Evolutionary conservation across 2,797 vertebrate genomes (phyloP).

Genomic region (Sebastiscus albofasciatus): DNA sequence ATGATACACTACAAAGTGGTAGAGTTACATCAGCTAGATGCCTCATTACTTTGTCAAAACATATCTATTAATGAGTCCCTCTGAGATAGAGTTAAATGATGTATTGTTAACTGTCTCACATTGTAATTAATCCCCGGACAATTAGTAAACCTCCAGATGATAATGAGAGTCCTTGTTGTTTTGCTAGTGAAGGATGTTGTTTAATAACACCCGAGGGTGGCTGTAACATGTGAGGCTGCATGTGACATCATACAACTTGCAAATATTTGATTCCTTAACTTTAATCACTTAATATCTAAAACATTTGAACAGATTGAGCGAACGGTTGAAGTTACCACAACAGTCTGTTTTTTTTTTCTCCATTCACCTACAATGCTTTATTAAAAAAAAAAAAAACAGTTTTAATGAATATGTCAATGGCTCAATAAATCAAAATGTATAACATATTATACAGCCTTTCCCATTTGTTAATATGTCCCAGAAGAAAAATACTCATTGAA

Average conservation of each 20-base stretch:
- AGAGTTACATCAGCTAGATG: constrained; percentile 54
- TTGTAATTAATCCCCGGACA: constrained; percentile 74
- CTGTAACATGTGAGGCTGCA: background rate
- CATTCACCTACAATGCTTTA: background rate
- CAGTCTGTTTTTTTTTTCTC: background rate
- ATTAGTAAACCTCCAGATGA: constrained; percentile 25
- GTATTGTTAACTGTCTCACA: constrained; percentile 72
- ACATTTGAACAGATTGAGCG: background rate
- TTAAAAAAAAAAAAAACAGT: background rate
- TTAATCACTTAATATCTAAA: background rate
- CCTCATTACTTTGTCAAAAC: constrained; percentile 52
- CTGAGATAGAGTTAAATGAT: constrained; percentile 56
- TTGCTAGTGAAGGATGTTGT: constrained; percentile 37
- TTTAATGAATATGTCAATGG: background rate
- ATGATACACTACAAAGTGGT: background rate
- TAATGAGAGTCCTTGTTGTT: constrained; percentile 37
- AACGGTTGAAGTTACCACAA: background rate
- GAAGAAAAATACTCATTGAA: constrained; percentile 40
- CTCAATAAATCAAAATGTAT: background rate
- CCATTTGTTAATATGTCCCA: background rate
- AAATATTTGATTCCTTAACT: constrained; percentile 17
- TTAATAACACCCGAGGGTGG: constrained; percentile 42
- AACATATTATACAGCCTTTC: background rate
- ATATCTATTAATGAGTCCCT: constrained; percentile 73
- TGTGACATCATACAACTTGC: background rate